These are phyloP conservation scores for Drosophila cracens DNA, from an alignment of 2,888 invertebrate species.

Conservation along the genomic window DNA sequence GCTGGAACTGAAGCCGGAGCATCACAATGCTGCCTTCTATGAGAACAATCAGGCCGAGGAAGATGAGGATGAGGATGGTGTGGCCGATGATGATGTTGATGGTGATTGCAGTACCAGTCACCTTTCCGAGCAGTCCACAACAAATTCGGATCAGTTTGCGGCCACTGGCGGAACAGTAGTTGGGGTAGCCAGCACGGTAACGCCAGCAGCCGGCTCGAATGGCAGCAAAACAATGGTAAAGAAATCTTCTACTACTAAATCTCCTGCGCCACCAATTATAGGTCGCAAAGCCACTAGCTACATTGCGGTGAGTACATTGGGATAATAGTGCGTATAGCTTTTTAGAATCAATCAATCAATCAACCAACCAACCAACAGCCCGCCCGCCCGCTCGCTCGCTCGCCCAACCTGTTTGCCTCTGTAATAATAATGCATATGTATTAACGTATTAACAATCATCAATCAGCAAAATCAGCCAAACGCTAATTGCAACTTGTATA, in stretches of 20 bases:
- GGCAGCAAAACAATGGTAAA: constrained; percentile 72
- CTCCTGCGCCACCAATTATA: constrained; percentile 85
- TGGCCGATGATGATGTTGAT: constrained; percentile 67
- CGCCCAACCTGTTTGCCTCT: constrained; percentile 8
- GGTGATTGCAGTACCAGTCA: constrained; percentile 82
- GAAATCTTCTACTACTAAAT: constrained; percentile 83
- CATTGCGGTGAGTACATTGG: constrained; percentile 86
- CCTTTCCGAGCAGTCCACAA: constrained; percentile 66
- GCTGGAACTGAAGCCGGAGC: constrained; percentile 83
- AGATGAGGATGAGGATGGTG: constrained; percentile 78
- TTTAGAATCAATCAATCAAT: constrained; percentile 59
- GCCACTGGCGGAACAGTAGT: constrained; percentile 2
- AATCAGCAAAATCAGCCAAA: constrained; percentile 19
- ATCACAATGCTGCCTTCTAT: constrained; percentile 82
- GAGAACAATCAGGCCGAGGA: constrained; percentile 77
- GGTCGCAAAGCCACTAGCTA: constrained; percentile 88
- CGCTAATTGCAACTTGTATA: constrained; percentile 56
- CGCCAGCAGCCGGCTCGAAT: constrained; percentile 34
- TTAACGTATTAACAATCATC: constrained; percentile 36
- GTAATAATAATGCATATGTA: constrained; percentile 10
- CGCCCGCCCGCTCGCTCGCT: constrained; percentile 33
- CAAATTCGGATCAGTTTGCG: constrained; percentile 61
- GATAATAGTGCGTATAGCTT: constrained; percentile 76
- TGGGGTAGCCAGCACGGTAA: constrained; percentile 39
- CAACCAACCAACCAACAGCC: constrained; percentile 22